Evolutionary conservation across 1,140 invertebrate species (phyloP), one percentile per base, ranked within the genome.

Genomic region (Atta texana): DNA sequence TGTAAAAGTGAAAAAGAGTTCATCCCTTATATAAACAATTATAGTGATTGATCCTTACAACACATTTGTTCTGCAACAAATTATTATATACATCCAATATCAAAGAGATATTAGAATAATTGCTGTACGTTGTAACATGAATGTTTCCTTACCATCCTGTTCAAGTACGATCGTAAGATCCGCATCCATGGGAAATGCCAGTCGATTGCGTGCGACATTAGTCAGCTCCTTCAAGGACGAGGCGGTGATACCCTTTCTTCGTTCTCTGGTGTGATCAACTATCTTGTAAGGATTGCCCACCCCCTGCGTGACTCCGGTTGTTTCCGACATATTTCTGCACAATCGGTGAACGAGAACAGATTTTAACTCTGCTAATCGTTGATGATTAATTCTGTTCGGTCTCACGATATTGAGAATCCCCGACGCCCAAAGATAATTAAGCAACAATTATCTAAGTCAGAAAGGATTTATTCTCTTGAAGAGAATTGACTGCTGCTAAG

Each of bases 201-300:
- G 87, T 91, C 94, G 87, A 88, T 92, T 94, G 85, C 93, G 88
- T 3, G 93, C 94, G 14, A 96, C 93, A 72, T 95, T 95, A 61
- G 97, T 96, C 90, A 98, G 95, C 91, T 98, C 97, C 93, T 97
- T 96, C 10, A 98, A 94, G 28, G 97, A 97, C 12, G 96, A 95
- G 53, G 97, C 97, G 72, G 97, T 97, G 84, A 98, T 96, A 87
- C 97, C 97, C 95, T 98, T 98, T 92, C 97, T 96, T 93, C 97
- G 96, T 92, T 98, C 97, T 88, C 98, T 96, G 68, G 96, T 96
- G 81, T 97, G 95, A 95, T 98, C 97, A 12, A 96, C 96, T 66
- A 97, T 96, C 95, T 97, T 97, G 90, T 96, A 97, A 63, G 96
- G 96, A 93, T 95, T 96, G 55, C 90, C 90, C 34, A 90, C 59